Percentiles rank a stretch among this genome's conserved stretches.
Conservation (phyloP, 2,888 invertebrate species). For the Erebia palarica region DNA sequence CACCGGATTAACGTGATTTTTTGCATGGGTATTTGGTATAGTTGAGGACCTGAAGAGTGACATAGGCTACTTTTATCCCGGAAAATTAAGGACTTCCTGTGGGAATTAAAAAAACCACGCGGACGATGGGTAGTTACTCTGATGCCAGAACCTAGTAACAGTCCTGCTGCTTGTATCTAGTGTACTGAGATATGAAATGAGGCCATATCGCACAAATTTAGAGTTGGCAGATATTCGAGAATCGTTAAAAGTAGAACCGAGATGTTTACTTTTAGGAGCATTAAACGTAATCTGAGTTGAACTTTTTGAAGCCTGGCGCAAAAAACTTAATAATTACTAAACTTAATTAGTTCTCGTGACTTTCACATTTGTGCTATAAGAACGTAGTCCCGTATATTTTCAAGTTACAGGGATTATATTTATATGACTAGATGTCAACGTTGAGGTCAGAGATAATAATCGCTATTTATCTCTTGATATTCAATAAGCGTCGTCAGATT, state of each 20-base stretch:
- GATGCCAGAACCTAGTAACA: not conserved
- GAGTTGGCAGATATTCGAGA: slow-evolving; percentile 11
- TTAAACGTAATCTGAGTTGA: not conserved
- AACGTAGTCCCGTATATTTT: too few relatives aligned
- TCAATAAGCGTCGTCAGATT: slow-evolving; percentile 48
- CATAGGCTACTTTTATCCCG: too few relatives aligned
- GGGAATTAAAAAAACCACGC: too few relatives aligned
- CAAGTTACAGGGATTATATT: not conserved
- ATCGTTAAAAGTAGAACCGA: slow-evolving; percentile 6
- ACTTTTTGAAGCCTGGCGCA: not conserved
- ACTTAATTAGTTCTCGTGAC: too few relatives aligned
- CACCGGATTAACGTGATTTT: too few relatives aligned
- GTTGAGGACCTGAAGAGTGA: too few relatives aligned
- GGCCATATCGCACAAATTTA: slow-evolving; percentile 7
- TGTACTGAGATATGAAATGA: not conserved
- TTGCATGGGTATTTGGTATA: too few relatives aligned
- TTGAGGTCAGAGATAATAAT: slow-evolving; percentile 41
- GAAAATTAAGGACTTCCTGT: too few relatives aligned
- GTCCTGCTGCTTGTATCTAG: not conserved
- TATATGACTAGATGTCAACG: slow-evolving; percentile 16
- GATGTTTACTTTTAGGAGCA: slow-evolving; percentile 12
- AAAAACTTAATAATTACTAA: too few relatives aligned
- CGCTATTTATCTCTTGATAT: slow-evolving; percentile 49
- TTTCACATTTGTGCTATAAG: too few relatives aligned
- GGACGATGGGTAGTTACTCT: too few relatives aligned